Percentiles rank a stretch among this genome's conserved stretches.
phyloP scores from a whole-genome alignment of 2,888 invertebrate genomes.

The Zygogramma bicolorata region DNA sequence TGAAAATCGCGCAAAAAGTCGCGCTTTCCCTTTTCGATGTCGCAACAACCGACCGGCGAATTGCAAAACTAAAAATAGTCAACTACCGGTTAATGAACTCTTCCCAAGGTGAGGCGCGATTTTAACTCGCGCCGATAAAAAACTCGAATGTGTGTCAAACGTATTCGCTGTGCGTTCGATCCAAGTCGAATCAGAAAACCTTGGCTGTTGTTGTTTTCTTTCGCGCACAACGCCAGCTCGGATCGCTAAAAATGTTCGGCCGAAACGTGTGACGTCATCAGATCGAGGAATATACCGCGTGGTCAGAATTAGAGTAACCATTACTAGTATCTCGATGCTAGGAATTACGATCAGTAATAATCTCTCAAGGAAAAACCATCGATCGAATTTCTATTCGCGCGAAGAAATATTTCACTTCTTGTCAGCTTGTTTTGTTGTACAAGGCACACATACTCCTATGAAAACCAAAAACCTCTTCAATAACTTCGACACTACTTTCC shows the following conservation, averaged over 20 bases:
- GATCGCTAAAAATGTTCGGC: background rate
- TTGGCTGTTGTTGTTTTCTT: conserved; percentile 7
- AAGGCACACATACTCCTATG: no score
- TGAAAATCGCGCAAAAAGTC: conserved; percentile 43
- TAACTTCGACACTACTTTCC: no score
- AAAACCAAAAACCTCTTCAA: no score
- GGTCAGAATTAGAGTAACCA: no score
- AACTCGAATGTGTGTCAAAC: conserved; percentile 51
- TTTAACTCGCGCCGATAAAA: conserved; percentile 47
- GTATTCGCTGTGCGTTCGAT: conserved; percentile 26
- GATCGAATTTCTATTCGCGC: no score
- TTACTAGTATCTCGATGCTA: no score
- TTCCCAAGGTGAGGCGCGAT: conserved; percentile 53
- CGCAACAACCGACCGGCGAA: conserved; percentile 47
- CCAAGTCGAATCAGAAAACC: background rate
- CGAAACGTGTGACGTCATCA: background rate
- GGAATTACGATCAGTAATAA: no score
- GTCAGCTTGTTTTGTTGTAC: no score
- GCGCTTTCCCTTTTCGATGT: conserved; percentile 55
- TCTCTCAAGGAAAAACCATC: no score
- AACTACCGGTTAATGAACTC: conserved; percentile 57
- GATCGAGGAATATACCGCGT: background rate
- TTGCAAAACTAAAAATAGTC: conserved; percentile 58
- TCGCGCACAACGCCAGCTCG: background rate
- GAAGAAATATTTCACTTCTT: no score